A percentile compares a stretch with the other conserved stretches of the same genome.
Evolutionary conservation across 1,140 invertebrate species (phyloP).

Genomic region (Drosophila malerkotliana): DNA sequence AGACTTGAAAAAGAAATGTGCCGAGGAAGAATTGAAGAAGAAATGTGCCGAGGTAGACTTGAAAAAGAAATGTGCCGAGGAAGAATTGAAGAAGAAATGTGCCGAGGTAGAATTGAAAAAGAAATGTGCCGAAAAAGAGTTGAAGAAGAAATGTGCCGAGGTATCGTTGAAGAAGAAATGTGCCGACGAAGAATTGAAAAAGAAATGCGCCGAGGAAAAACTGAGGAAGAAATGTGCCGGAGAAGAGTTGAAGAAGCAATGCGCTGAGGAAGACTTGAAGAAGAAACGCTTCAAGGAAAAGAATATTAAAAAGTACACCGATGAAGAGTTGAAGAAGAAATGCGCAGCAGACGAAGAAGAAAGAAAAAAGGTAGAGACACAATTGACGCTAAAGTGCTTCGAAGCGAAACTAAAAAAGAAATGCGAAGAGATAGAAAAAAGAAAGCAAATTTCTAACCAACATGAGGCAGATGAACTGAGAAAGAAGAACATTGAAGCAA

Average conservation of each 20-base stretch:
- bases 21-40: too few relatives aligned
- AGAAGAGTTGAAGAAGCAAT: not conserved
- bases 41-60: not conserved
- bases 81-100: not conserved
- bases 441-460: too few relatives aligned
- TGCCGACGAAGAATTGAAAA: not conserved
- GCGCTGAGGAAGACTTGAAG: too few relatives aligned
- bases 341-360: not conserved
- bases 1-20: not conserved
- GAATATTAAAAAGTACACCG: too few relatives aligned
- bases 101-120: not conserved
- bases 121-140: not conserved
- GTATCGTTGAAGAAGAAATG: not conserved
- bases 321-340: not conserved
- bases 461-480: not conserved
- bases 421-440: not conserved
- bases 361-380: too few relatives aligned
- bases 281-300: not conserved
- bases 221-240: not conserved
- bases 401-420: not conserved
- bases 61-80: not conserved
- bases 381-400: not conserved
- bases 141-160: not conserved
- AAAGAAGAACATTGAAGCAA: not conserved
- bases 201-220: not conserved